Percentiles rank a stretch among this genome's conserved stretches.
Conservation (phyloP, 2,888 invertebrate genomes). For the Lasioglossum oenotherae region DNA sequence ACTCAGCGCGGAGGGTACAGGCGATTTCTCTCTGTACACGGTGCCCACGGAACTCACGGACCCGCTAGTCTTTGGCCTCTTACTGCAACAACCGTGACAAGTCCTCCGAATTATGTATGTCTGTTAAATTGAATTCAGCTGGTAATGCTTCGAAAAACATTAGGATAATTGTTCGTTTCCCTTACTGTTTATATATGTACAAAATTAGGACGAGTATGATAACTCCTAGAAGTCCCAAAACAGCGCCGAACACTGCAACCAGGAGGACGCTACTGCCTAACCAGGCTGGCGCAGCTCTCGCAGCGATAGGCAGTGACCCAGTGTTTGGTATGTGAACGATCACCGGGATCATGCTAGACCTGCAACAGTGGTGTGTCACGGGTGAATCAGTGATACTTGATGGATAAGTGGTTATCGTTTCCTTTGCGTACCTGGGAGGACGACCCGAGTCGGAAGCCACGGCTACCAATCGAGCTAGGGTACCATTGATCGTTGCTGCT, state of each 20-base stretch:
- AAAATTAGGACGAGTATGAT: conserved; percentile 91
- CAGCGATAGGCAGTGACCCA: conserved; percentile 80
- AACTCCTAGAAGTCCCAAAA: conserved; percentile 90
- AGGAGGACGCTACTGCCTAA: conserved; percentile 85
- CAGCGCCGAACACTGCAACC: conserved; percentile 89
- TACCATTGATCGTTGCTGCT: conserved; percentile 82
- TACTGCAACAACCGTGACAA: conserved; percentile 65
- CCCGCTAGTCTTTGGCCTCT: conserved; percentile 78
- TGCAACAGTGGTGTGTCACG: conserved; percentile 33
- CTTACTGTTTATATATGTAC: conserved; percentile 91
- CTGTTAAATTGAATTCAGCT: no score
- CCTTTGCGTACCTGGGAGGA: conserved; percentile 89
- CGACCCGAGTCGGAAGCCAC: conserved; percentile 93
- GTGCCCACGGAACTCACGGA: conserved; percentile 82
- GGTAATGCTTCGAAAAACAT: not conserved
- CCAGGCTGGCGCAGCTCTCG: conserved; percentile 85
- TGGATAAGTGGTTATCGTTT: not conserved
- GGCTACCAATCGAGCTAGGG: conserved; percentile 91
- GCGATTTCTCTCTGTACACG: conserved; percentile 81
- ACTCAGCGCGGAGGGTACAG: conserved; percentile 80
- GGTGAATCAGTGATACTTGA: not conserved
- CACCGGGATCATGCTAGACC: conserved; percentile 84
- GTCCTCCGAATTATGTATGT: not conserved
- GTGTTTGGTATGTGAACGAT: conserved; percentile 84
- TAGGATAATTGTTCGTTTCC: conserved; percentile 54